These are phyloP conservation scores for Brachyhypopomus gauderio DNA, from an alignment of 2,113 vertebrate species.

Conservation along the genomic window DNA sequence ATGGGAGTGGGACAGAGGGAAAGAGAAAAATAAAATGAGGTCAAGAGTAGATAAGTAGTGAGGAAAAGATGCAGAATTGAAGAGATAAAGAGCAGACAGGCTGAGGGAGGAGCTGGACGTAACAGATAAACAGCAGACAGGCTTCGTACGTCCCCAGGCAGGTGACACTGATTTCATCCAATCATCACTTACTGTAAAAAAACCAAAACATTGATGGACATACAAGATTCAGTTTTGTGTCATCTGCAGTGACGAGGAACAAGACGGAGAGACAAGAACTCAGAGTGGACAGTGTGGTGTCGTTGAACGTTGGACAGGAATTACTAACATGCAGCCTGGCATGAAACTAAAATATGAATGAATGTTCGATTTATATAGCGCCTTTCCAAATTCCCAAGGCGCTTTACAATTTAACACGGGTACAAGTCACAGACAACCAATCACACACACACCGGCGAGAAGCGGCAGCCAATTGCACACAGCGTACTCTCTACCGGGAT, in stretches of 20 bases:
- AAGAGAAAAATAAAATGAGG: not conserved
- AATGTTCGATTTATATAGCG: no score
- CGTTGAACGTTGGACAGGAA: no score
- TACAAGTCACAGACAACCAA: no score
- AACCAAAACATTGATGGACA: not conserved
- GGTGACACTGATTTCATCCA: conserved; percentile 42
- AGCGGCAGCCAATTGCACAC: no score
- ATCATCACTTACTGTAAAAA: conserved; percentile 8
- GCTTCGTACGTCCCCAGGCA: not conserved
- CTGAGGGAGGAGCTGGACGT: no score
- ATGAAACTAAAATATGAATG: no score
- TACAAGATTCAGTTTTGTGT: not conserved
- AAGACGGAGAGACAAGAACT: not conserved
- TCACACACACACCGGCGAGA: no score
- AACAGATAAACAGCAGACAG: not conserved
- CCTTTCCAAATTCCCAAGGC: no score
- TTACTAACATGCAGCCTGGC: no score
- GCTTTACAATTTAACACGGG: no score
- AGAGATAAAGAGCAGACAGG: not conserved
- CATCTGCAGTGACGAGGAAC: not conserved
- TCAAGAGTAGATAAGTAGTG: not conserved
- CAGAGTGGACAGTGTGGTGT: not conserved
- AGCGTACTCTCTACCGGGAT: no score
- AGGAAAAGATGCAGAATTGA: not conserved
- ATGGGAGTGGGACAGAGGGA: not conserved